Base-by-base conservation (phyloP, 2,113 vertebrate species). In the Amblyopsis rosae region DNA sequence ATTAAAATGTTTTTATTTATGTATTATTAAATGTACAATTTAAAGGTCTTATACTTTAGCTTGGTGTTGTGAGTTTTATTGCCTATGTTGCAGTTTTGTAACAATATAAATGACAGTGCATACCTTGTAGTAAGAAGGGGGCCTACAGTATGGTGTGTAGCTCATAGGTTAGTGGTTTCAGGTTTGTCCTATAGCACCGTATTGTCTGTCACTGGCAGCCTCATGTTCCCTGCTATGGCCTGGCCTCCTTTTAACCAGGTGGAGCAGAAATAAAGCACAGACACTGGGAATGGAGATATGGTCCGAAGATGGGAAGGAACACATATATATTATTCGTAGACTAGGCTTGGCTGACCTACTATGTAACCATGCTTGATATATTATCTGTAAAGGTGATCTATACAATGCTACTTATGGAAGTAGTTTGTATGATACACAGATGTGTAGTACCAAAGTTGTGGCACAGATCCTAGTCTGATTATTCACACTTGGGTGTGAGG, bases 161-260 rank as follows among this genome's bases (percentile, higher is more conserved):
- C 68, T 60, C 35, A 15, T 53, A 32, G 41, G 70, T 45, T 49
- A 56, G 53, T 67, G 1, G 8, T 53, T 75, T 88, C 75, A 72
- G 45, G 82, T 83, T 86, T 54, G 77, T 82, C 70, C 69, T 86
- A 51, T 70, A 82, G 81, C 82, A 80, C 63, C 81, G 65, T 72
- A 66, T 76, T 69, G 33, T 79, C 70, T 83, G 73, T 82, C 79
- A 66, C 55, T 60, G 69, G 69, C 33, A 69, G 82, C 69, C 56
- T 80, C 73, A 56, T 68, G 69, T 83, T 77, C 77, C 72, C 71
- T 67, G 54, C 65, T 62, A 65, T 65, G 65, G 41, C 79, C 26
- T 59, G 41, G 70, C 72, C 68, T 76, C 9, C 54, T 68, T 33
- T 75, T 53, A 67, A 56, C 67, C 47, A 6, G 35, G 35, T 41